Evolutionary conservation across 2,113 vertebrate genomes (phyloP), one percentile per base, ranked within the genome.

Genomic region (Athene cunicularia): DNA sequence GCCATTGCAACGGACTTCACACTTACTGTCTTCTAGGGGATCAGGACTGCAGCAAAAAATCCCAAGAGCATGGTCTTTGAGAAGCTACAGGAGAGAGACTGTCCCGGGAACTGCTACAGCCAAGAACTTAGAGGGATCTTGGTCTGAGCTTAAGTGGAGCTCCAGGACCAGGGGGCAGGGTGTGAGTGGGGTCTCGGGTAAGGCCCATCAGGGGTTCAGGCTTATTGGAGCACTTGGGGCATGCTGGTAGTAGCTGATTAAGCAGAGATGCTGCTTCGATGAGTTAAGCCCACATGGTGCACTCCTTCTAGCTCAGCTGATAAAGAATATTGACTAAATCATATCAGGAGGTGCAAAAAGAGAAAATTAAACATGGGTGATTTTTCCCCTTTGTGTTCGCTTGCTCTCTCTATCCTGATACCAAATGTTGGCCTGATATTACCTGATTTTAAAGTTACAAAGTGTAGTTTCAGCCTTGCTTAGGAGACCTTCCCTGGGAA

Each of bases 181-280:
- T 13, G 43, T 23, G 17, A 71, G 14, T 1, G 52, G 22, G 47
- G 11, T 14, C 19, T 12, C 76, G 64, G 47, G 19, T 41, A 87
- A 22, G 62, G 45, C 4, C 45, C 2, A 2, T 13, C 9, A 27
- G 58, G 26, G 3, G 1, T 2, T 73, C 12, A 30, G 43, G 39
- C 14, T 80, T 32, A 2, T 35, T 27, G 10, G 12, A 3, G 49
- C 49, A 11, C 33, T 22, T 52, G 58, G 55, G 37, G 39, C 8
- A 12, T 0, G 4, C 15, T 16, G 6, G 3, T 0, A 4, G 3
- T 0, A 3, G 16, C 23, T 76, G 20, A 4, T 10, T 1, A 3
- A 4, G 7, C 1, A 24, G 21, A 16, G 12, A 3, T 41, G 15
- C 5, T 64, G 43, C 1, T 9, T 3, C 30, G 45, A 0, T 17